A percentile compares a stretch with the other conserved stretches of the same genome.
phyloP scores from a whole-genome alignment of 2,797 vertebrate species.

The Pseudopleuronectes americanus region DNA sequence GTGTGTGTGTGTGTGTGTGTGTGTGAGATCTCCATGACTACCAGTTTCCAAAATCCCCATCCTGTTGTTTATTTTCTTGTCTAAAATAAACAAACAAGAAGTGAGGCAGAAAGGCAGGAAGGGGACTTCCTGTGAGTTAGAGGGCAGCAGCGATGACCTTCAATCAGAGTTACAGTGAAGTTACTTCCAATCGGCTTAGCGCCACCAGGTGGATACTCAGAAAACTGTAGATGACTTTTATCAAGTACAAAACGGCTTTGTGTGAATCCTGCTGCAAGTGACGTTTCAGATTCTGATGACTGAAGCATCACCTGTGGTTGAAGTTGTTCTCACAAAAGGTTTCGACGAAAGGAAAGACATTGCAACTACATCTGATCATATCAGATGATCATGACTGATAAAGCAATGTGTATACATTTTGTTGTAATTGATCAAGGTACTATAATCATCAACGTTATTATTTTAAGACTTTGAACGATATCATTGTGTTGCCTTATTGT shows the following conservation, averaged over 20 bases:
- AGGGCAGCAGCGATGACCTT: background rate
- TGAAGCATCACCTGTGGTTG: no score
- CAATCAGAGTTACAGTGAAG: constrained; percentile 27
- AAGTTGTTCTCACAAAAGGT: no score
- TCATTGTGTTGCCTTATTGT: no score
- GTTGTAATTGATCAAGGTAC: no score
- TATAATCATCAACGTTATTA: no score
- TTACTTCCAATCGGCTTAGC: constrained; percentile 42
- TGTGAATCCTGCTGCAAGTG: no score
- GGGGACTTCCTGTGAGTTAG: constrained; percentile 37
- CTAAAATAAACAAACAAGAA: constrained; percentile 54
- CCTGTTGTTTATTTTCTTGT: constrained; percentile 39
- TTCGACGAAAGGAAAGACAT: no score
- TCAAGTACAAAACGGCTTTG: background rate
- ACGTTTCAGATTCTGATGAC: no score
- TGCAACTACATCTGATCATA: no score
- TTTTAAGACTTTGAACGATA: no score
- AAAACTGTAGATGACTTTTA: constrained; percentile 16
- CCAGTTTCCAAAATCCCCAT: constrained; percentile 10
- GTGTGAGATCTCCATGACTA: constrained; percentile 22
- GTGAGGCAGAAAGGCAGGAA: constrained; percentile 50
- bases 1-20: constrained; percentile 1
- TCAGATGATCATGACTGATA: no score
- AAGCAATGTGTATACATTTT: no score
- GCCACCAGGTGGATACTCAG: constrained; percentile 5